These are phyloP conservation scores for Mus minutoides DNA, from an alignment of 2,797 vertebrate species.

Conservation along the genomic window DNA sequence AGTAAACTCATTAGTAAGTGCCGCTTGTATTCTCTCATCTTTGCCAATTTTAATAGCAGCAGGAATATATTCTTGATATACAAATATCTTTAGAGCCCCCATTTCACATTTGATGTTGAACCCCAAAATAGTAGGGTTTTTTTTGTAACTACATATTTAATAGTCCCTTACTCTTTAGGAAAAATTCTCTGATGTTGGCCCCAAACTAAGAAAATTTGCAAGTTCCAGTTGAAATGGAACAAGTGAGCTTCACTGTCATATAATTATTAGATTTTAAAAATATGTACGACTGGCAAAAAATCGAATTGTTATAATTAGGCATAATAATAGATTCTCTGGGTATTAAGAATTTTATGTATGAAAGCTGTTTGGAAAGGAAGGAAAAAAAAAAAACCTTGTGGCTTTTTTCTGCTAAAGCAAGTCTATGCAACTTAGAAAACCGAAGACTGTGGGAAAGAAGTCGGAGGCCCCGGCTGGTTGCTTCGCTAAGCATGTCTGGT, in stretches of 20 bases:
- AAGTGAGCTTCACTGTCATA: constrained; percentile 22
- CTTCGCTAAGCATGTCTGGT: constrained; percentile 20
- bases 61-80: constrained; percentile 42
- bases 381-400: neutral
- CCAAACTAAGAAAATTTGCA: constrained; percentile 32
- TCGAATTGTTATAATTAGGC: constrained; percentile 50
- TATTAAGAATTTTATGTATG: constrained; percentile 62
- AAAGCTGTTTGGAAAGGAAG: neutral
- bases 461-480: neutral
- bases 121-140: constrained; percentile 50
- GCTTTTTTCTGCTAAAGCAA: constrained; percentile 8
- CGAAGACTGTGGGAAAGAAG: constrained; percentile 28
- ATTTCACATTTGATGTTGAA: constrained; percentile 27
- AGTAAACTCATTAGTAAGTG: constrained; percentile 8
- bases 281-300: constrained; percentile 30
- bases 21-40: neutral
- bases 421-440: constrained; percentile 36
- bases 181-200: neutral
- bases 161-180: constrained; percentile 49
- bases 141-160: constrained; percentile 31
- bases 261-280: constrained; percentile 65
- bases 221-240: constrained; percentile 58
- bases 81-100: constrained; percentile 12
- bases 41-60: constrained; percentile 18
- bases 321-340: constrained; percentile 52